A percentile compares a stretch with the other conserved stretches of the same genome.
phyloP scores from a whole-genome alignment of 2,888 invertebrate genomes.

The Lepidonotus clava region DNA sequence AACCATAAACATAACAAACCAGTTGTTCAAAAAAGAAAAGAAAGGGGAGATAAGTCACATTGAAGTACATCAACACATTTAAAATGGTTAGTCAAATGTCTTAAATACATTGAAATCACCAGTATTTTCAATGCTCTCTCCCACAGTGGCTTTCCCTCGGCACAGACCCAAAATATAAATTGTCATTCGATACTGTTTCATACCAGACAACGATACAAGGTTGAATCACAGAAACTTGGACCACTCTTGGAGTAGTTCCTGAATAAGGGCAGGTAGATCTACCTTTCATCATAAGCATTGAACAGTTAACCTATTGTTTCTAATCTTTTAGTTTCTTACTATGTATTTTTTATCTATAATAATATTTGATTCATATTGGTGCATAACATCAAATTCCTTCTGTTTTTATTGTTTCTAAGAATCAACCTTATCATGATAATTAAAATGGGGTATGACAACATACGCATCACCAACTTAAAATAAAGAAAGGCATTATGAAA shows the following conservation, averaged over 20 bases:
- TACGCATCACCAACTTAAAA: not conserved
- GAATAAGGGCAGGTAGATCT: not conserved
- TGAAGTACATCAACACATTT: slow-evolving; percentile 20
- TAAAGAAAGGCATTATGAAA: not conserved
- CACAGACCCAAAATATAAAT: not conserved
- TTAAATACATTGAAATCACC: slow-evolving; percentile 32
- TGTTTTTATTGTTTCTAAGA: not conserved
- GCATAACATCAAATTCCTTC: no score
- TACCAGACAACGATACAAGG: not conserved
- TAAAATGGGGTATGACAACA: not conserved
- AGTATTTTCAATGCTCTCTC: slow-evolving; percentile 14
- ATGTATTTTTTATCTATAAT: no score
- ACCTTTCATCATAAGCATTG: not conserved
- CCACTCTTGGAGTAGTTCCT: not conserved
- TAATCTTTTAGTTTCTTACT: no score
- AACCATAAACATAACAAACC: slow-evolving; percentile 44
- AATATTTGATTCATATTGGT: no score
- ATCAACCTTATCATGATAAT: not conserved
- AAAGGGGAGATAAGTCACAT: slow-evolving; percentile 20
- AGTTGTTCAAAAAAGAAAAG: not conserved
- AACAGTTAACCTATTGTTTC: not conserved
- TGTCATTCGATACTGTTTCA: not conserved
- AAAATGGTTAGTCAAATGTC: not conserved
- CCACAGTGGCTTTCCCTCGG: not conserved
- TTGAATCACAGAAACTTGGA: slow-evolving; percentile 1